These are phyloP conservation scores for Agriopis aurantiaria DNA, from an alignment of 2,888 invertebrate genomes.

Conservation along the genomic window DNA sequence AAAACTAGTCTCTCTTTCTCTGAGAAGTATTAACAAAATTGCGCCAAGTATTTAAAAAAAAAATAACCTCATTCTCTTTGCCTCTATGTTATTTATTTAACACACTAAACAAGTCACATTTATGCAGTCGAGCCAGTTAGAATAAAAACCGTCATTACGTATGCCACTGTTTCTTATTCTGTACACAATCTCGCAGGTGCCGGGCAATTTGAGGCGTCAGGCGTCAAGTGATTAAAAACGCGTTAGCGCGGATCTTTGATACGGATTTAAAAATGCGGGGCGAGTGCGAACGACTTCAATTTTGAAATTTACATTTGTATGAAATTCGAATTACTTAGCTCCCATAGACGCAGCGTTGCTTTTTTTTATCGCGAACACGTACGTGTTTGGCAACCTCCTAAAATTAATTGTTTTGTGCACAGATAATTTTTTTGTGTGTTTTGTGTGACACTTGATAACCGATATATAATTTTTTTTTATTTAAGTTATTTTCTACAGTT, in stretches of 20 bases:
- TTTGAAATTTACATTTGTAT: background rate
- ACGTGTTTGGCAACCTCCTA: no score
- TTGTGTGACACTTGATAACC: no score
- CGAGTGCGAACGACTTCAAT: background rate
- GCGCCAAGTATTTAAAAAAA: no score
- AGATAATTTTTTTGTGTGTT: no score
- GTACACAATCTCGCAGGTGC: constrained; percentile 39
- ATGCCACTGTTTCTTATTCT: constrained; percentile 5
- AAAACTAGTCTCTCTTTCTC: no score
- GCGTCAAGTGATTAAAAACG: constrained; percentile 69
- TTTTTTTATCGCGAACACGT: no score
- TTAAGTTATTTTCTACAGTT: no score
- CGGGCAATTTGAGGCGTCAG: constrained; percentile 43
- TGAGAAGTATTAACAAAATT: no score
- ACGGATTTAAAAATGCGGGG: background rate
- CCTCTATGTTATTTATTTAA: constrained; percentile 20
- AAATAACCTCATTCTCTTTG: no score
- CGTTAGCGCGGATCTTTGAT: constrained; percentile 51
- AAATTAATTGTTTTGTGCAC: no score
- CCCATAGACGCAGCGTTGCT: background rate
- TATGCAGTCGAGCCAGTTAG: constrained; percentile 15
- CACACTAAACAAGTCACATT: constrained; percentile 17
- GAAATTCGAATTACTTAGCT: background rate
- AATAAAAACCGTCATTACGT: constrained; percentile 34
- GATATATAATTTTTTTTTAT: no score